A percentile compares a stretch with the other conserved stretches of the same genome.
phyloP scores from a whole-genome alignment of 2,888 invertebrate genomes.

The Frankliniella intonsa region DNA sequence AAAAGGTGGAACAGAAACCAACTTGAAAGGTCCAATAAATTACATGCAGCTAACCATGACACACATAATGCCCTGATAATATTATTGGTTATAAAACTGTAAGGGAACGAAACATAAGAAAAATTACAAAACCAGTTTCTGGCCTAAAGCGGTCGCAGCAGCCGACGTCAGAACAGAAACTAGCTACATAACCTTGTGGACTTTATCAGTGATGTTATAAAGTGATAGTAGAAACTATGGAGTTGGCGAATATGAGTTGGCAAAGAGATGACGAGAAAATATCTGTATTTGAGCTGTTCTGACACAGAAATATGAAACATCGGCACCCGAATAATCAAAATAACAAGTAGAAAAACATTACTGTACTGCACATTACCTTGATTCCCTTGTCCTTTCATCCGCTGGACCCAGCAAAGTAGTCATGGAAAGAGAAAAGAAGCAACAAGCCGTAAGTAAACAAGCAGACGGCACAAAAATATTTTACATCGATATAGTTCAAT shows the following conservation, averaged over 20 bases:
- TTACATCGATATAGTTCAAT: constrained; percentile 35
- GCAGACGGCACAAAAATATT: constrained; percentile 38
- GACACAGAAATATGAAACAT: no score
- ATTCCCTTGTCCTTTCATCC: constrained; percentile 83
- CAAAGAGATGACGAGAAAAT: constrained; percentile 35
- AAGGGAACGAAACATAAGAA: neutral
- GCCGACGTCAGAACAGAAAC: constrained; percentile 29
- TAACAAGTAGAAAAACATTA: constrained; percentile 36
- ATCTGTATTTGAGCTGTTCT: constrained; percentile 39
- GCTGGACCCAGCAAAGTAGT: constrained; percentile 53
- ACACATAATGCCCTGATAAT: neutral
- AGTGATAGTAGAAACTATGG: neutral
- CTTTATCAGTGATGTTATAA: neutral
- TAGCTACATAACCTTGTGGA: neutral
- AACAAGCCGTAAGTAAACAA: constrained; percentile 42
- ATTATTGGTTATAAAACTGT: neutral
- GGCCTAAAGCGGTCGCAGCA: neutral
- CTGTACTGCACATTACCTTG: constrained; percentile 55
- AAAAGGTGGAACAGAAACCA: no score
- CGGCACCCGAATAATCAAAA: constrained; percentile 43
- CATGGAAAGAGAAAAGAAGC: constrained; percentile 54
- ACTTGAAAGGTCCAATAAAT: neutral
- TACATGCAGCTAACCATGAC: neutral
- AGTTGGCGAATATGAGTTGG: neutral
- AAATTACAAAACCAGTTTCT: neutral